These are phyloP conservation scores for Odontocolon sp. DNA, from an alignment of 2,888 invertebrate species.

Conservation along the genomic window DNA sequence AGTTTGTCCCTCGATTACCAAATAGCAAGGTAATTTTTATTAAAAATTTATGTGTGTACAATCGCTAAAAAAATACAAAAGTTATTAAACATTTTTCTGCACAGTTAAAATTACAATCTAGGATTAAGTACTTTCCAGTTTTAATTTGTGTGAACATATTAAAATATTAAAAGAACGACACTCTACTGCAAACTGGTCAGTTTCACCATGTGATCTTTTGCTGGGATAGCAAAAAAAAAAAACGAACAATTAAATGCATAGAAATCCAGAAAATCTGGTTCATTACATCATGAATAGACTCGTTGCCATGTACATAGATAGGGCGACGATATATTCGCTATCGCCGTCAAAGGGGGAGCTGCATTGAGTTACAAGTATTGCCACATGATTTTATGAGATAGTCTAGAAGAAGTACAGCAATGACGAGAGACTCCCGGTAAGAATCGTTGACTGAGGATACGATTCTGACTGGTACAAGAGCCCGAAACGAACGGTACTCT, in stretches of 20 bases:
- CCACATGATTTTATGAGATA: slow-evolving; percentile 29
- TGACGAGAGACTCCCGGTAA: background rate
- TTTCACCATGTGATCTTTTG: no score
- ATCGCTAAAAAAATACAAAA: no score
- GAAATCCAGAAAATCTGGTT: slow-evolving; percentile 15
- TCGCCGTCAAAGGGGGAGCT: background rate
- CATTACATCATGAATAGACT: slow-evolving; percentile 9
- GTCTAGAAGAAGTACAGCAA: background rate
- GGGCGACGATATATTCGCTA: background rate
- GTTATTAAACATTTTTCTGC: no score
- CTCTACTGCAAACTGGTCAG: no score
- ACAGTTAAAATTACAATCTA: no score
- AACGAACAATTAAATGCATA: background rate
- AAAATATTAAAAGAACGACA: no score
- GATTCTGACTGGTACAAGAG: background rate
- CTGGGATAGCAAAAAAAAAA: background rate
- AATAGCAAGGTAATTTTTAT: no score
- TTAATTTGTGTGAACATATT: no score
- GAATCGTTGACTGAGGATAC: background rate
- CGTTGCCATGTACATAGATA: background rate
- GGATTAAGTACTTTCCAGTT: no score
- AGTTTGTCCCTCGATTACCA: no score
- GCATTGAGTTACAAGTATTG: slow-evolving; percentile 11
- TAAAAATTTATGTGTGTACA: no score
- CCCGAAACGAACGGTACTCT: slow-evolving; percentile 54